Evolutionary conservation across 2,888 invertebrate genomes (phyloP), one percentile per base, ranked within the genome.

Genomic region (Melieria omissa): DNA sequence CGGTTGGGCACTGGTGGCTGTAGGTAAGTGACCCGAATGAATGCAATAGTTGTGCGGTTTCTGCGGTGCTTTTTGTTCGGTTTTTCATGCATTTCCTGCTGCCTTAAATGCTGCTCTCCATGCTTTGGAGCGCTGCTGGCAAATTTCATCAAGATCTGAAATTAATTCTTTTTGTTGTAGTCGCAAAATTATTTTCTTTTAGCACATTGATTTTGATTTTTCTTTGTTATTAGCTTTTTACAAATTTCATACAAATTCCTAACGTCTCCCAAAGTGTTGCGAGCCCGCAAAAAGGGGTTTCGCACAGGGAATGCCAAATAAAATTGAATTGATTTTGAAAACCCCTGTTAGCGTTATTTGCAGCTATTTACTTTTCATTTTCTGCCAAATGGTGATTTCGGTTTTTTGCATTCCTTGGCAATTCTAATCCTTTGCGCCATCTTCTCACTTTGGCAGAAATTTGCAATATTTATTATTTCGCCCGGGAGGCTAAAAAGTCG

Each of bases 311-410:
- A 29, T 29, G 1, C 29, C 12, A 52, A 52, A 52, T 52, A 52
- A 52, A 52, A 52, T 5, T 52, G 52, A 57, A 57, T 57, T 57
- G 57, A 57, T 57, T 57, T 57, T 29, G 9, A n/a, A 12, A 14
- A 7, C 57, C 5, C 29, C 57, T 29, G 14, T 14, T 57, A 29
- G 57, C 57, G 29, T 16, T 57, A 57, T 57, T 57, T 57, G 57
- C n/a, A 14, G 57, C 57, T 57, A 57, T 57, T 57, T 57, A 57
- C 29, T 57, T 57, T 57, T 57, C 57, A 57, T 57, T 57, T 57
- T 29, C 57, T 57, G 16, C 9, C n/a, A 57, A 29, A 29, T 57
- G 9, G 9, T 57, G 5, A 9, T 57, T 57, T 29, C 57, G n/a
- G 5, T 14, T 29, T 57, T 14, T 57, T 6, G n/a, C 57, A 29